A percentile compares a stretch with the other conserved stretches of the same genome.
phyloP scores from a whole-genome alignment of 2,888 invertebrate species.

The Diachrysia chrysitis region DNA sequence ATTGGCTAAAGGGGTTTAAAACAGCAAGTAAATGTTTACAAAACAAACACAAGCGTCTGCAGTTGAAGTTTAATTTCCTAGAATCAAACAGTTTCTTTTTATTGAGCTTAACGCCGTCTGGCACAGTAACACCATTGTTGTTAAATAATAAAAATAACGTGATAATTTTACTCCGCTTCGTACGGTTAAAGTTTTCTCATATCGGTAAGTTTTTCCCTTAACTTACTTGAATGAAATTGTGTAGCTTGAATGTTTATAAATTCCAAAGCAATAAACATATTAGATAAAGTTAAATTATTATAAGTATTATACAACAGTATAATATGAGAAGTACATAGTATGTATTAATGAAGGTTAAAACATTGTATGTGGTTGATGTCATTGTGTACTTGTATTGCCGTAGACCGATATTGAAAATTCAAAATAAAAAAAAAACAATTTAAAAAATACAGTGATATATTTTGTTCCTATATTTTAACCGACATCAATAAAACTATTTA shows the following conservation, averaged over 20 bases:
- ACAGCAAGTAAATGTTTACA: not conserved
- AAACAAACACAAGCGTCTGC: not conserved
- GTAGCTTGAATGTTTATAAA: not conserved
- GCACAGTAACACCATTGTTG: slow-evolving; percentile 3
- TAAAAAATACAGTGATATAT: no score
- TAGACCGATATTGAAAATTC: no score
- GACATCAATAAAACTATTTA: no score
- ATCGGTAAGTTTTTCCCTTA: not conserved
- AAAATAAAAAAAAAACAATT: no score
- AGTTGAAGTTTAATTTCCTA: slow-evolving; percentile 5
- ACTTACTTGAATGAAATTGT: not conserved
- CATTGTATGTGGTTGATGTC: no score
- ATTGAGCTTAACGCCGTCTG: slow-evolving; percentile 3
- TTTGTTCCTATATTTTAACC: no score
- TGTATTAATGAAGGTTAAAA: no score
- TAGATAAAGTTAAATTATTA: not conserved
- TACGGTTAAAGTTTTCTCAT: slow-evolving; percentile 2
- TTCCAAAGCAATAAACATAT: not conserved
- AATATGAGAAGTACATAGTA: no score
- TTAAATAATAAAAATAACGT: slow-evolving; percentile 12
- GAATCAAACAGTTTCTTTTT: slow-evolving; percentile 3
- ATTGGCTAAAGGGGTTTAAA: not conserved
- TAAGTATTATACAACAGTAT: no score
- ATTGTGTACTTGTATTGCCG: no score
- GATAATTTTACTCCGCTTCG: not conserved